Conservation (phyloP, 2,113 vertebrate genomes). For the Cyprinodon brontotheroides region DNA sequence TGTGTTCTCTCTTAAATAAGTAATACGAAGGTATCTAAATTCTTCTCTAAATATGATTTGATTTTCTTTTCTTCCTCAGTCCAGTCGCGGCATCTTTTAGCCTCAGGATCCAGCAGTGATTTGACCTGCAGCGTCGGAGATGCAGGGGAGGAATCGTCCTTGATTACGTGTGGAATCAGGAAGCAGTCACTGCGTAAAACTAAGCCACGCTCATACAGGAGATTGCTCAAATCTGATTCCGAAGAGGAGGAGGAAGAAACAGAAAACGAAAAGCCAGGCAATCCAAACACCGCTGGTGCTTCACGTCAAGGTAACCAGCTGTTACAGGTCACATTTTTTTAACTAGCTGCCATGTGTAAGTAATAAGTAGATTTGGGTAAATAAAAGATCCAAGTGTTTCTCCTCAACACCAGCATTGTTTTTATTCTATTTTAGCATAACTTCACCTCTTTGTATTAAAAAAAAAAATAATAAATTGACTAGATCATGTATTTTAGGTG, state of each 20-base stretch:
- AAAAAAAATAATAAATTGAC: too few species aligned
- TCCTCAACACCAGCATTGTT: too few species aligned
- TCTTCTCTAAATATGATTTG: too few species aligned
- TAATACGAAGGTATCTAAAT: too few species aligned
- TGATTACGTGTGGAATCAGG: slow-evolving; percentile 56
- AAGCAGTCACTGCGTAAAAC: slow-evolving; percentile 86
- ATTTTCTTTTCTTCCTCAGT: slow-evolving; percentile 54
- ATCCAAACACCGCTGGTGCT: slow-evolving; percentile 29
- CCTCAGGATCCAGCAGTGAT: slow-evolving; percentile 56
- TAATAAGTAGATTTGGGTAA: too few species aligned
- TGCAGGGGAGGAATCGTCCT: slow-evolving; percentile 48
- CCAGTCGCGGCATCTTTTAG: slow-evolving; percentile 47
- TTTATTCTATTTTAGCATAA: too few species aligned
- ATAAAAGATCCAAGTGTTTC: too few species aligned
- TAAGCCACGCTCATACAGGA: slow-evolving; percentile 86
- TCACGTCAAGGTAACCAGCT: slow-evolving; percentile 53
- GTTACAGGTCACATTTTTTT: background rate
- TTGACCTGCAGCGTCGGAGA: slow-evolving; percentile 47
- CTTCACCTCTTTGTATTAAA: too few species aligned
- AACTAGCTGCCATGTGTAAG: too few species aligned
- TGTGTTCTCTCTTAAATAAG: too few species aligned
- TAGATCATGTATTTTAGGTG: too few species aligned
- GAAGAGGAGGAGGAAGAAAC: slow-evolving; percentile 58
- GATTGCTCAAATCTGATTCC: slow-evolving; percentile 87
- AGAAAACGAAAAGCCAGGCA: slow-evolving; percentile 13